phyloP scores from a whole-genome alignment of 2,113 vertebrate genomes.

The Campylomormyrus tamandua region DNA sequence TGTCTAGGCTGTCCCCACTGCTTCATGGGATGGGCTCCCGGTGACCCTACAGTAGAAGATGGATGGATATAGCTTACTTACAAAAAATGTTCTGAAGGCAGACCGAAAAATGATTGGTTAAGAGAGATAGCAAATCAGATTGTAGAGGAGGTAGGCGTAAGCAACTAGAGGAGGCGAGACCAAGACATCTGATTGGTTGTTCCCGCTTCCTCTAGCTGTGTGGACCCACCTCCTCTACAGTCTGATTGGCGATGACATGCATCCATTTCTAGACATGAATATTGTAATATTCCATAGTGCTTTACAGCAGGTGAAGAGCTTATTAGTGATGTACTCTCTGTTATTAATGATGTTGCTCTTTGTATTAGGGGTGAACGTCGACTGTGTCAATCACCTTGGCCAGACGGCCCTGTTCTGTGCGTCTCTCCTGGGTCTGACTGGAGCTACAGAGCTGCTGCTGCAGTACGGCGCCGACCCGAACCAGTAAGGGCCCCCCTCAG shows the following conservation, averaged over 20 bases:
- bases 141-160: no score
- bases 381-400: constrained; percentile 67
- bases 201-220: no score
- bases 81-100: no score
- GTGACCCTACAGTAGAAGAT: background rate
- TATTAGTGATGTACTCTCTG: background rate
- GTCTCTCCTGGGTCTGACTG: constrained; percentile 63
- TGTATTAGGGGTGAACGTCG: constrained; percentile 58
- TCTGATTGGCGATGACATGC: no score
- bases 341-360: background rate
- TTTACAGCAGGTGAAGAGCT: background rate
- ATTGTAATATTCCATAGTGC: background rate
- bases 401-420: constrained; percentile 72
- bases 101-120: no score
- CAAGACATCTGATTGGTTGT: no score
- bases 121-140: no score
- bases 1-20: background rate
- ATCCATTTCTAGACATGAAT: background rate
- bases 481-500: constrained; percentile 60
- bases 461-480: constrained; percentile 69
- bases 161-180: no score
- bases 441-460: constrained; percentile 65
- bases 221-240: no score
- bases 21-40: background rate
- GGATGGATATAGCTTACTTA: background rate